phyloP scores from a whole-genome alignment of 2,888 invertebrate species.

The Meganola albula region DNA sequence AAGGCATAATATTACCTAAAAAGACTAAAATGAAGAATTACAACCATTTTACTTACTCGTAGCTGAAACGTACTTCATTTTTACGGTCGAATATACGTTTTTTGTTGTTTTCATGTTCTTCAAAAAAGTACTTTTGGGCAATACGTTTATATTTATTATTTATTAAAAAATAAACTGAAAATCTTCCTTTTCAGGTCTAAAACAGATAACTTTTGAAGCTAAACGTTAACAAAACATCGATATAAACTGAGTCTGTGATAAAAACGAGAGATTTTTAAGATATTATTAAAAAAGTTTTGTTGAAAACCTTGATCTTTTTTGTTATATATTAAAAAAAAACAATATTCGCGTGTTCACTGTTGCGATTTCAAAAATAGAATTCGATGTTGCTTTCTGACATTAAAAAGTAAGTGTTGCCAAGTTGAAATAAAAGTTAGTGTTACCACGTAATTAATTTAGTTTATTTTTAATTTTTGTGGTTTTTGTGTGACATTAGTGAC shows the following conservation, averaged over 20 bases:
- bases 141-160: slow-evolving; percentile 9
- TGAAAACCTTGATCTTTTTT: too few species aligned
- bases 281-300: too few species aligned
- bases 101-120: slow-evolving; percentile 4
- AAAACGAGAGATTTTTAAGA: slow-evolving; percentile 35
- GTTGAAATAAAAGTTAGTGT: slow-evolving; percentile 20
- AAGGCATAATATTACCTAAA: too few species aligned
- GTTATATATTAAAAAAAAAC: slow-evolving; percentile 27
- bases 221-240: slow-evolving; percentile 43
- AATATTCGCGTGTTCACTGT: slow-evolving; percentile 62
- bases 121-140: slow-evolving; percentile 29
- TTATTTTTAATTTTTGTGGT: slow-evolving; percentile 28
- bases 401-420: slow-evolving; percentile 56
- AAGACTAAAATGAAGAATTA: too few species aligned
- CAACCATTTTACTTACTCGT: too few species aligned
- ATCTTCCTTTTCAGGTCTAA: slow-evolving; percentile 39
- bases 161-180: slow-evolving; percentile 14
- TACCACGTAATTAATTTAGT: slow-evolving; percentile 15
- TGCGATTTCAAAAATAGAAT: slow-evolving; percentile 51
- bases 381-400: slow-evolving; percentile 65
- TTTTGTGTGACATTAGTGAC: slow-evolving; percentile 54
- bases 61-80: too few species aligned
- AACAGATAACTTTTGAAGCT: slow-evolving; percentile 28
- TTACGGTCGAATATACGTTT: too few species aligned
- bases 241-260: slow-evolving; percentile 54